phyloP scores from a whole-genome alignment of 1,140 invertebrate species.

The Drosophila truncata region DNA sequence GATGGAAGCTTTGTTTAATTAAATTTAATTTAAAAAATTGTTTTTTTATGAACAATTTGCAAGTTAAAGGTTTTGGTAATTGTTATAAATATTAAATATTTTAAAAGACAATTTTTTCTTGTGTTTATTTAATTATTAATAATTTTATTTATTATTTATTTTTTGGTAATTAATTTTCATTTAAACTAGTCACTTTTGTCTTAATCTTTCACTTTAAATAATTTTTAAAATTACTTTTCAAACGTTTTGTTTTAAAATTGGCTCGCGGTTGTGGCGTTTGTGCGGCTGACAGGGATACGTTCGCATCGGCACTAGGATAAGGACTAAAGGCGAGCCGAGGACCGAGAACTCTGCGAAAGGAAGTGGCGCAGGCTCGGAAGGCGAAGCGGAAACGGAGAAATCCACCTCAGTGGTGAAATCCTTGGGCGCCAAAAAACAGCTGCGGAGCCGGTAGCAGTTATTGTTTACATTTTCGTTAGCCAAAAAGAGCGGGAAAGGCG shows the following conservation, averaged over 20 bases:
- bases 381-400: conserved; percentile 31
- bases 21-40: background rate
- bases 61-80: background rate
- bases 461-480: conserved; percentile 59
- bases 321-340: conserved; percentile 60
- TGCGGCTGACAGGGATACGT: conserved; percentile 48
- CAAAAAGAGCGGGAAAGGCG: background rate
- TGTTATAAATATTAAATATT: background rate
- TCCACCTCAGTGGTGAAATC: conserved; percentile 52
- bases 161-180: background rate
- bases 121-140: background rate
- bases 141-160: background rate
- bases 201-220: background rate
- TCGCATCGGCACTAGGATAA: conserved; percentile 72
- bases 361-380: conserved; percentile 52
- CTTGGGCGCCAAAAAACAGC: conserved; percentile 58
- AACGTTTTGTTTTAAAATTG: conserved; percentile 21
- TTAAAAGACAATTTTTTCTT: background rate
- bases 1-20: background rate
- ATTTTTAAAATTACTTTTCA: conserved; percentile 10
- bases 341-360: conserved; percentile 42
- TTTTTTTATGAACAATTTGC: background rate
- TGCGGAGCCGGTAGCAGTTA: conserved; percentile 30
- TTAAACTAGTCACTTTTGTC: background rate
- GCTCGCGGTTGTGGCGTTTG: conserved; percentile 11